Percentiles rank a stretch among this genome's conserved stretches.
Conservation (phyloP, 2,888 invertebrate species). For the Eutolmus rufibarbis region DNA sequence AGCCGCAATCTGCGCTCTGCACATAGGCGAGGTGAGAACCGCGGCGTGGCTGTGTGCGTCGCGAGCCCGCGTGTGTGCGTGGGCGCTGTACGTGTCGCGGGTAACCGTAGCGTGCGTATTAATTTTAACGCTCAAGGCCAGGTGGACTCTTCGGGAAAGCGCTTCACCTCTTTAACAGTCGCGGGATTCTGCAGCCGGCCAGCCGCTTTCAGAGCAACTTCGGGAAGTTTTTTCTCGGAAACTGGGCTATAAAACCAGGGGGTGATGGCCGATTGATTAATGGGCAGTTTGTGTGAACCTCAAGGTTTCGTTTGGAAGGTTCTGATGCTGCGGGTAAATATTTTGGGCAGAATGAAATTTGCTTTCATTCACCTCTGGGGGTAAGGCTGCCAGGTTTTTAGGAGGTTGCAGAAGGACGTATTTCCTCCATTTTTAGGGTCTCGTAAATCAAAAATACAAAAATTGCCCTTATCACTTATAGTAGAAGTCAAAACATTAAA, state of each 20-base stretch:
- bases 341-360: neutral
- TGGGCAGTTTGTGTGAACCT: neutral
- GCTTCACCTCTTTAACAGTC: neutral
- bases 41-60: neutral
- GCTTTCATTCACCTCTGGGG: neutral
- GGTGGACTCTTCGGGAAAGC: neutral
- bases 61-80: neutral
- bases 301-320: neutral
- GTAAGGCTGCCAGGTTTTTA: neutral
- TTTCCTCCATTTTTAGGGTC: no score
- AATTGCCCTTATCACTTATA: no score
- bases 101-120: neutral
- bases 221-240: neutral
- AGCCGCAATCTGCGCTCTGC: neutral
- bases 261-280: neutral
- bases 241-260: neutral
- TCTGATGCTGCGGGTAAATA: neutral
- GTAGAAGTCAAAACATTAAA: no score
- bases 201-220: neutral
- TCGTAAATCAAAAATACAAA: no score
- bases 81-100: neutral
- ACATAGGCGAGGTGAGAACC: neutral
- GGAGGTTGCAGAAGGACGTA: no score
- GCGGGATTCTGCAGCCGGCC: neutral
- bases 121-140: slow-evolving; percentile 10